Percentiles rank a stretch among this genome's conserved stretches.
Conservation (phyloP, 1,140 invertebrate genomes). For the Euwallacea fornicatus region DNA sequence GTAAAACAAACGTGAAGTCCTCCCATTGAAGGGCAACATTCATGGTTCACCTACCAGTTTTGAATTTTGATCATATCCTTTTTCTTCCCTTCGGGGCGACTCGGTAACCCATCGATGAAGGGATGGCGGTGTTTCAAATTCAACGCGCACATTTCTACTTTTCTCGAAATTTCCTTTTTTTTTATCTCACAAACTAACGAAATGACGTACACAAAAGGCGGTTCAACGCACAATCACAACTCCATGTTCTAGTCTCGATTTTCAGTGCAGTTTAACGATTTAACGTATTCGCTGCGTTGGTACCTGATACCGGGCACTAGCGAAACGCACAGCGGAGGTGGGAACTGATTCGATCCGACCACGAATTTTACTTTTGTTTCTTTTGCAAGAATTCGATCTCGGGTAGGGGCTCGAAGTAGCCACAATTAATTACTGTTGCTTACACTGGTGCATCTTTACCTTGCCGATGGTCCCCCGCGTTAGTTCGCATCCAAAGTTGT, state of each 20-base stretch:
- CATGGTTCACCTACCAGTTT: conserved; percentile 44
- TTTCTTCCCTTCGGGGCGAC: conserved; percentile 44
- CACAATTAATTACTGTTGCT: too few species aligned
- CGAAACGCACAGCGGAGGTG: not conserved
- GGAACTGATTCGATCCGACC: not conserved
- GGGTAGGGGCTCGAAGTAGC: not conserved
- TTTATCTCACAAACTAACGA: too few species aligned
- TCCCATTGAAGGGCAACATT: too few species aligned
- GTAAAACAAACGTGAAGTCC: too few species aligned
- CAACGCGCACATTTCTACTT: conserved; percentile 22
- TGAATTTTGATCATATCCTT: conserved; percentile 47
- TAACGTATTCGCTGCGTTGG: not conserved
- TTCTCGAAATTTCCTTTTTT: not conserved
- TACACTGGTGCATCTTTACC: too few species aligned
- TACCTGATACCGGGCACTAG: too few species aligned
- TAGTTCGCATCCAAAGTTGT: too few species aligned
- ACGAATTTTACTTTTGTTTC: conserved; percentile 19
- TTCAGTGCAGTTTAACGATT: not conserved
- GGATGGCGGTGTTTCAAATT: conserved; percentile 40
- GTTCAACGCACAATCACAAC: too few species aligned
- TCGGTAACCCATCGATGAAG: conserved; percentile 46
- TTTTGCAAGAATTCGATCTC: conserved; percentile 19
- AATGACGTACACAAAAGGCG: too few species aligned
- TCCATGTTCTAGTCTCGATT: too few species aligned
- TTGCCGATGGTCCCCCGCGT: too few species aligned